Percentiles rank a stretch among this genome's conserved stretches.
phyloP scores from a whole-genome alignment of 2,113 vertebrate genomes.

The Petrocephalus zakoni region DNA sequence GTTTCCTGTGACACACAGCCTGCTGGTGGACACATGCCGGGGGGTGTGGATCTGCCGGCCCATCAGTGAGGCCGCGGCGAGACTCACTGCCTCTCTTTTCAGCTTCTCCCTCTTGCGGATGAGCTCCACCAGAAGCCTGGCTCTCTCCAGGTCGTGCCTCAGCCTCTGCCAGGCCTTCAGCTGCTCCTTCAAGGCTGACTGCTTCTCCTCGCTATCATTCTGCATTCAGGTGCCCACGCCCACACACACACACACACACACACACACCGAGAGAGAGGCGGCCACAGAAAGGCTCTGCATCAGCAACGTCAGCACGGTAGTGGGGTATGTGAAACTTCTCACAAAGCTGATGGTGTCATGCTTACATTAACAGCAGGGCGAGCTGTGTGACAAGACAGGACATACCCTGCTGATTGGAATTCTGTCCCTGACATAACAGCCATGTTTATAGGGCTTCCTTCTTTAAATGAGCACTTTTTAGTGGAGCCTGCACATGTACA shows the following conservation, averaged over 20 bases:
- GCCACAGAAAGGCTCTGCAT: not conserved
- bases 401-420: not conserved
- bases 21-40: not conserved
- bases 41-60: not conserved
- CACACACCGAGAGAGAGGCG: not conserved
- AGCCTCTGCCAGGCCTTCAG: conserved; percentile 97
- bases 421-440: not conserved
- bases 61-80: not conserved
- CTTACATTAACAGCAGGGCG: not conserved
- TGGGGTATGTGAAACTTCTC: not conserved
- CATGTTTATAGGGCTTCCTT: not conserved
- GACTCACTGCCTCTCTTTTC: conserved; percentile 91
- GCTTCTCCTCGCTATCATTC: conserved; percentile 91
- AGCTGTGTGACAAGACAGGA: not conserved
- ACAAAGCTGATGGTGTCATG: not conserved
- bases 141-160: conserved; percentile 91
- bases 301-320: not conserved
- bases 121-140: conserved; percentile 90
- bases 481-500: not conserved
- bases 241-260: not conserved
- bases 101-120: conserved; percentile 97
- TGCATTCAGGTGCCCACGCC: conserved; percentile 49
- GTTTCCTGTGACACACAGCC: not conserved
- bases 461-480: not conserved
- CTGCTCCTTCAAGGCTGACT: conserved; percentile 88